Evolutionary conservation across 2,797 vertebrate species (phyloP).

Genomic region (Gorsachius magnificus): DNA sequence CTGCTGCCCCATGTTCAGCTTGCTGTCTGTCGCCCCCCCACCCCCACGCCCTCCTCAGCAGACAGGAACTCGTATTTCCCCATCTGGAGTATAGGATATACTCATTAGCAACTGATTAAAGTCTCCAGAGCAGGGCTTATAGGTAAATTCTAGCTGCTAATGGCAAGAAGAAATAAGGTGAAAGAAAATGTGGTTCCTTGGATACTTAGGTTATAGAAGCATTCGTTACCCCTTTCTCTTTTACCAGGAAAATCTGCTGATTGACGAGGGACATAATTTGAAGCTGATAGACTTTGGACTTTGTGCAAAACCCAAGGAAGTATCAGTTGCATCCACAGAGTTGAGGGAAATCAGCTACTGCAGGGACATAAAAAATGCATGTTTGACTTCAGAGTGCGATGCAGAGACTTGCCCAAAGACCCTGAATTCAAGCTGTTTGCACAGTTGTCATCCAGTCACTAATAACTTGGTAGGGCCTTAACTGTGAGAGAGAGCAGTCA

Average conservation of each 20-base stretch:
- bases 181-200: neutral
- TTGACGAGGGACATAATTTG: slow-evolving; percentile 89
- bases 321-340: neutral
- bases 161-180: neutral
- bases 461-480: neutral
- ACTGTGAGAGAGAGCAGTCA: neutral
- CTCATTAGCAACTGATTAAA: neutral
- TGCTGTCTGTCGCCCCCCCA: neutral
- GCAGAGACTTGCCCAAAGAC: neutral
- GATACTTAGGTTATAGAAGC: neutral
- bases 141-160: neutral
- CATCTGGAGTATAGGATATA: neutral
- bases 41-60: neutral
- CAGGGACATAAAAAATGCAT: rapidly evolving
- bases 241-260: slow-evolving; percentile 91
- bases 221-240: neutral
- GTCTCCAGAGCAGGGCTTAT: neutral
- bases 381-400: neutral
- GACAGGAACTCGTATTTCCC: neutral
- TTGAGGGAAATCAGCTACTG: neutral
- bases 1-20: neutral
- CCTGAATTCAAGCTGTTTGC: neutral
- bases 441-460: neutral
- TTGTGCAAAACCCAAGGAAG: slow-evolving; percentile 92
- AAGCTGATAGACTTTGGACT: slow-evolving; percentile 98